Conservation (phyloP, 2,888 invertebrate species). For the Tetheella fluctuosa region DNA sequence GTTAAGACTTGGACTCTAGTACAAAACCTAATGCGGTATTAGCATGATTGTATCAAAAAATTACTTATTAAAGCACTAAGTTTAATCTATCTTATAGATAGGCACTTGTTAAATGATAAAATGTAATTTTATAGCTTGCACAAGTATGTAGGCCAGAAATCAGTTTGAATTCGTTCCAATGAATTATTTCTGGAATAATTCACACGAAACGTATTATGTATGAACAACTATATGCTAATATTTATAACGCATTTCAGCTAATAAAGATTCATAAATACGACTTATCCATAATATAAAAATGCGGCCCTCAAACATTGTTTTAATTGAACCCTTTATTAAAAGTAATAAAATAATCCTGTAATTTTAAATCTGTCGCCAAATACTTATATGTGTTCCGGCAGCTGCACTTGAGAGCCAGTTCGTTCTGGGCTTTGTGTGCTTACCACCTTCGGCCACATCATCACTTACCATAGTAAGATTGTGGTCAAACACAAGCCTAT, state of each 20-base stretch:
- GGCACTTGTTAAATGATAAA: slow-evolving; percentile 38
- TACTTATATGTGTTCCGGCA: no score
- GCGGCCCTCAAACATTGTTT: slow-evolving; percentile 34
- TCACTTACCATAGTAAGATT: no score
- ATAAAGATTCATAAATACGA: slow-evolving; percentile 22
- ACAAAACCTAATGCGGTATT: slow-evolving; percentile 78
- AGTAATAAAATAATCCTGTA: no score
- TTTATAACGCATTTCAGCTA: slow-evolving; percentile 68
- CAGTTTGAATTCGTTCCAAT: slow-evolving; percentile 60
- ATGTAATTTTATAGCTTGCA: slow-evolving; percentile 42
- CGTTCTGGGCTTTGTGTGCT: no score
- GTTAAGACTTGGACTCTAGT: slow-evolving; percentile 67
- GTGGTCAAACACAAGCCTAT: no score
- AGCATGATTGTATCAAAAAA: slow-evolving; percentile 57
- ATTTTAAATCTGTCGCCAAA: no score
- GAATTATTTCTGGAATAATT: slow-evolving; percentile 79
- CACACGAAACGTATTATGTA: slow-evolving; percentile 55
- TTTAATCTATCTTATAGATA: slow-evolving; percentile 77
- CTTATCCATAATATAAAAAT: slow-evolving; percentile 39
- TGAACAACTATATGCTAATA: slow-evolving; percentile 68
- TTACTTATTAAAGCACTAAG: slow-evolving; percentile 46
- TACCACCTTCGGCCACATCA: no score
- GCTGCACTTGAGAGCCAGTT: no score
- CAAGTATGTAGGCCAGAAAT: slow-evolving; percentile 42
- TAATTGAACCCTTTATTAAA: slow-evolving; percentile 18